Evolutionary conservation across 2,888 invertebrate genomes (phyloP).

Genomic region (Unio delphinus): DNA sequence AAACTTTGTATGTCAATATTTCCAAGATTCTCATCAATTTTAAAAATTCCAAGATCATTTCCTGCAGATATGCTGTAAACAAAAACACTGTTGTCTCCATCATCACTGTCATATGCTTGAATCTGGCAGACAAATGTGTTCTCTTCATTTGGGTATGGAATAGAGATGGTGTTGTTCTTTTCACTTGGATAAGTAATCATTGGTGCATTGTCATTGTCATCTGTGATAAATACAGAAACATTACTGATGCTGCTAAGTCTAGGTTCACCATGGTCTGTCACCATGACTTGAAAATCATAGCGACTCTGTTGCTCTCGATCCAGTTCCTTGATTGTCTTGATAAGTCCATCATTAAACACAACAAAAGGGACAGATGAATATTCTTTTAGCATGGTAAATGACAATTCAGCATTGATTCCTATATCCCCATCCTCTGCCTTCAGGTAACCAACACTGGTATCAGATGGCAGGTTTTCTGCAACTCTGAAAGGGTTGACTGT

Average conservation of each 20-base stretch:
- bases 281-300: slow-evolving; percentile 41
- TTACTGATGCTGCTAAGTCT: slow-evolving; percentile 30
- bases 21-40: slow-evolving; percentile 34
- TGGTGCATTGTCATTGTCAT: slow-evolving; percentile 57
- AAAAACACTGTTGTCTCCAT: slow-evolving; percentile 35
- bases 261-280: slow-evolving; percentile 46
- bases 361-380: slow-evolving; percentile 39
- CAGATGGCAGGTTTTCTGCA: slow-evolving; percentile 33
- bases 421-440: slow-evolving; percentile 39
- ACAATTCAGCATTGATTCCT: slow-evolving; percentile 45
- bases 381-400: slow-evolving; percentile 23
- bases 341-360: slow-evolving; percentile 41
- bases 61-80: slow-evolving; percentile 29
- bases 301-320: slow-evolving; percentile 44
- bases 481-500: slow-evolving; percentile 26
- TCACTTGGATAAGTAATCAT: slow-evolving; percentile 52
- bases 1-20: slow-evolving; percentile 12
- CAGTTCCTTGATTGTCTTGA: slow-evolving; percentile 39
- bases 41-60: slow-evolving; percentile 40
- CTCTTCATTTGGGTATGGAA: slow-evolving; percentile 22
- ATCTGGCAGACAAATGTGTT: slow-evolving; percentile 26
- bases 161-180: slow-evolving; percentile 35
- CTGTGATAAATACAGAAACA: slow-evolving; percentile 43
- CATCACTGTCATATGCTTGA: slow-evolving; percentile 38
- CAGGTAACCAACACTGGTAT: slow-evolving; percentile 27